Evolutionary conservation across 2,113 vertebrate genomes (phyloP).

Genomic region (Peucedramus taeniatus): DNA sequence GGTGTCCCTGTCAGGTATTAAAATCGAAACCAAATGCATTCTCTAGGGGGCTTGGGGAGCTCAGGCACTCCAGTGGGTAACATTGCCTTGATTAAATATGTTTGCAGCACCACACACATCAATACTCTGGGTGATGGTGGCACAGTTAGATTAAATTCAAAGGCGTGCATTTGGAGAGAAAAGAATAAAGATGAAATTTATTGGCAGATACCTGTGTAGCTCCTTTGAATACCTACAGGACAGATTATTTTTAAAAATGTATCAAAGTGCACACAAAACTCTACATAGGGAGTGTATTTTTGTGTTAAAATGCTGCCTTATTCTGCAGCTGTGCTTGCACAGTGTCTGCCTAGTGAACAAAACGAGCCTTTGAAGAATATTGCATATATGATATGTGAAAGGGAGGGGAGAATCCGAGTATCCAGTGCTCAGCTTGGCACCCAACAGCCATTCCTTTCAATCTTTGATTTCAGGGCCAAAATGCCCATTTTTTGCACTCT

Average conservation of each 20-base stretch:
- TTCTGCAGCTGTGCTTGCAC: constrained; percentile 10
- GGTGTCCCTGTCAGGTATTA: constrained; percentile 71
- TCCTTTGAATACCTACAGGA: constrained; percentile 62
- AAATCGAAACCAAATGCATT: constrained; percentile 58
- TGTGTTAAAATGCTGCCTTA: not conserved
- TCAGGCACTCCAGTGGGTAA: constrained; percentile 7
- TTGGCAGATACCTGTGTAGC: constrained; percentile 41
- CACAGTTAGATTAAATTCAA: constrained; percentile 23
- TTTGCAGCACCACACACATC: constrained; percentile 39
- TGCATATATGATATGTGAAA: not conserved
- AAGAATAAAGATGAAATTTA: constrained; percentile 29
- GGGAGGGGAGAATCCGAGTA: not conserved
- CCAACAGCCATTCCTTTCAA: not conserved
- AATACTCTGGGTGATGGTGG: constrained; percentile 31
- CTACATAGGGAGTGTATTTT: not conserved
- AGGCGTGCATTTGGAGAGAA: constrained; percentile 44
- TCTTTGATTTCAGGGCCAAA: not conserved
- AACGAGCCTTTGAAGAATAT: constrained; percentile 20
- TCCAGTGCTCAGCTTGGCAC: not conserved
- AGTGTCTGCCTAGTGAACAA: not conserved
- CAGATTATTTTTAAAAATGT: constrained; percentile 27
- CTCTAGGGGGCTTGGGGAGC: constrained; percentile 47
- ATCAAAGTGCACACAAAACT: not conserved
- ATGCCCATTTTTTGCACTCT: not conserved
- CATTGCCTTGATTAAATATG: constrained; percentile 50